Evolutionary conservation across 2,888 invertebrate species (phyloP).

Genomic region (Phyllotreta striolata): DNA sequence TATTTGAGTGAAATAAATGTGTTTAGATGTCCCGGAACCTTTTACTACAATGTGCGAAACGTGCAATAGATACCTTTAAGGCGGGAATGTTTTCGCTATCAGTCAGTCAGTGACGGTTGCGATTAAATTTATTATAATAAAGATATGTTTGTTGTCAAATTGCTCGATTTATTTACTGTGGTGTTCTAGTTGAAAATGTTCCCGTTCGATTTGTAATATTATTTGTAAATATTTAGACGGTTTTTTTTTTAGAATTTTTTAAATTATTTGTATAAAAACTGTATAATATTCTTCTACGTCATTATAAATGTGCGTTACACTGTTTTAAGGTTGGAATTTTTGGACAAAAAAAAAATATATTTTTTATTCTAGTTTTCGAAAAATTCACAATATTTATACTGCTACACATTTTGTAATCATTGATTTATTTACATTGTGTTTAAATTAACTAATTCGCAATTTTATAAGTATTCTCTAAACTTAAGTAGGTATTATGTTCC

Average conservation of each 20-base stretch:
- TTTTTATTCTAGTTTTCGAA: too few species aligned
- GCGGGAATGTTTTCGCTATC: too few species aligned
- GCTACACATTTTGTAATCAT: too few species aligned
- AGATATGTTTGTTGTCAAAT: slow-evolving; percentile 30
- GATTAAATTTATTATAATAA: too few species aligned
- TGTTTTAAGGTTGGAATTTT: slow-evolving; percentile 13
- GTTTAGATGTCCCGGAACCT: slow-evolving; percentile 21
- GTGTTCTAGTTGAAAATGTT: slow-evolving; percentile 24
- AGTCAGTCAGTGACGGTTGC: too few species aligned
- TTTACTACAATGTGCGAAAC: slow-evolving; percentile 16
- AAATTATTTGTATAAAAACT: slow-evolving; percentile 41
- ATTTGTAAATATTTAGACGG: slow-evolving; percentile 28
- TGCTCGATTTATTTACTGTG: slow-evolving; percentile 14
- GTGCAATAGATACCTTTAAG: slow-evolving; percentile 36
- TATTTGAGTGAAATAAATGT: slow-evolving; percentile 26
- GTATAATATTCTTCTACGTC: slow-evolving; percentile 23
- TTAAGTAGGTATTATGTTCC: too few species aligned
- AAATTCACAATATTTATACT: too few species aligned
- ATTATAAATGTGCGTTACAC: slow-evolving; percentile 23
- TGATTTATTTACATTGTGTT: too few species aligned
- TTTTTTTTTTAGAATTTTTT: slow-evolving; percentile 40
- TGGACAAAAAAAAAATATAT: too few species aligned
- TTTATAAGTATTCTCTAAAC: too few species aligned
- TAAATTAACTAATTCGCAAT: too few species aligned
- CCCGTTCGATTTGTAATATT: slow-evolving; percentile 36